Base-by-base conservation (phyloP, 2,888 invertebrate genomes). In the Amaurobius ferox region DNA sequence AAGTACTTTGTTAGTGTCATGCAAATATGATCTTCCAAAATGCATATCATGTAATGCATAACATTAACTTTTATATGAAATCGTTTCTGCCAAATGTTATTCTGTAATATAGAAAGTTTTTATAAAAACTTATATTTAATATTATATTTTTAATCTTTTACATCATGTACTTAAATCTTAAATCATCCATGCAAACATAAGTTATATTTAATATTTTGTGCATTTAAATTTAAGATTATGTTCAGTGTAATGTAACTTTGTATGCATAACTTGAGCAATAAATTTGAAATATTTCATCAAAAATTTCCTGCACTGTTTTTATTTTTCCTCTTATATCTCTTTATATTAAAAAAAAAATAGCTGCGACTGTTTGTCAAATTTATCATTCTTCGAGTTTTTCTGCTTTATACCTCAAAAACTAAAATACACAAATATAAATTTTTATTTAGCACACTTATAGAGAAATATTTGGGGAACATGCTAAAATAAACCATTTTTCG, bases 31-130 rank as follows among this genome's bases (percentile, higher is more conserved):
- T 23, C 55, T 55, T 55, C 55, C 23, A 55, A 16, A n/a, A 6
- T 55, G 3, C 23, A 55, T 23, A 55, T 55, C 44, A 9, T 44
- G 16, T 44, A 13, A 44, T 44, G 16, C 16, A 5, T 44, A 44
- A 16, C 44, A 5, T 44, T 44, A 44, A 44, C 2, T 44, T 44
- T 44, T 44, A 44, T 16, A 16, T 44, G 44, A 9, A 16, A 44
- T 44, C 44, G 16, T 55, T 23, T 44, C 23, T 55, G 55, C 55
- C 55, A 55, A 55, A 55, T 55, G 19, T 55, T 55, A 44, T 16
- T 2, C 16, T 44, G 44, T 55, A 55, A 55, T 23, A 55, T 55
- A 55, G 23, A 23, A 23, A 16, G 44, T 44, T 44, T 44, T 44
- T 13, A 16, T 2, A n/a, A n/a, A 44, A 44, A 44, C 16, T 44